Conservation (phyloP, 2,888 invertebrate genomes). For the Idaea biselata region DNA sequence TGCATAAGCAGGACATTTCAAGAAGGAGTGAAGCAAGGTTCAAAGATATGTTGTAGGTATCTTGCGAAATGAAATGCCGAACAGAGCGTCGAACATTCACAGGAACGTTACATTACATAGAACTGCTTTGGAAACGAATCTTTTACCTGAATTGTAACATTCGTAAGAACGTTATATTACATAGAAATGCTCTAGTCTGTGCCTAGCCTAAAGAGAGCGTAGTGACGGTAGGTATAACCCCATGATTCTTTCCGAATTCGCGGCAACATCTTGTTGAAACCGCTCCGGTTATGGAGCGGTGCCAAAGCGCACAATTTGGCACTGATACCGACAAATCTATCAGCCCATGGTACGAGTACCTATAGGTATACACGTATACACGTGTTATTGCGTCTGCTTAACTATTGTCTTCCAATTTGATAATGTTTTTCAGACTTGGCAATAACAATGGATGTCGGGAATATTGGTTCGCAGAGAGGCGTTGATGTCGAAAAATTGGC, state of each 20-base stretch:
- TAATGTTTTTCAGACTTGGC: slow-evolving; percentile 4
- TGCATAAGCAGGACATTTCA: too few relatives aligned
- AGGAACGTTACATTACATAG: too few relatives aligned
- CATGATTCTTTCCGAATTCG: slow-evolving; percentile 12
- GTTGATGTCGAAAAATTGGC: background rate
- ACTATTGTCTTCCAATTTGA: slow-evolving; percentile 3
- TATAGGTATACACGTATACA: slow-evolving; percentile 14
- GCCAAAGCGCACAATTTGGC: slow-evolving; percentile 47
- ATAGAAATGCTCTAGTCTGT: too few relatives aligned
- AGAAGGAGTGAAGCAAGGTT: too few relatives aligned
- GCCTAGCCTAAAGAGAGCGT: background rate
- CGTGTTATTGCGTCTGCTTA: slow-evolving; percentile 5
- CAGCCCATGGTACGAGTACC: slow-evolving; percentile 27
- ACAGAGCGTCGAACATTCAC: too few relatives aligned
- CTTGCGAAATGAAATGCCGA: too few relatives aligned
- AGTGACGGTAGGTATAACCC: slow-evolving; percentile 11
- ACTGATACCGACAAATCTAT: slow-evolving; percentile 38
- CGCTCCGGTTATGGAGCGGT: slow-evolving; percentile 33
- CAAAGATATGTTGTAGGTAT: too few relatives aligned
- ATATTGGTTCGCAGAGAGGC: background rate
- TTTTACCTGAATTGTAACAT: too few relatives aligned
- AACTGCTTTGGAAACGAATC: too few relatives aligned
- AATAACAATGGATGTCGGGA: background rate
- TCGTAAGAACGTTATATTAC: too few relatives aligned
- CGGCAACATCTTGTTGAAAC: slow-evolving; percentile 15